Conservation (phyloP, 2,797 vertebrate genomes). For the Molothrus ater region DNA sequence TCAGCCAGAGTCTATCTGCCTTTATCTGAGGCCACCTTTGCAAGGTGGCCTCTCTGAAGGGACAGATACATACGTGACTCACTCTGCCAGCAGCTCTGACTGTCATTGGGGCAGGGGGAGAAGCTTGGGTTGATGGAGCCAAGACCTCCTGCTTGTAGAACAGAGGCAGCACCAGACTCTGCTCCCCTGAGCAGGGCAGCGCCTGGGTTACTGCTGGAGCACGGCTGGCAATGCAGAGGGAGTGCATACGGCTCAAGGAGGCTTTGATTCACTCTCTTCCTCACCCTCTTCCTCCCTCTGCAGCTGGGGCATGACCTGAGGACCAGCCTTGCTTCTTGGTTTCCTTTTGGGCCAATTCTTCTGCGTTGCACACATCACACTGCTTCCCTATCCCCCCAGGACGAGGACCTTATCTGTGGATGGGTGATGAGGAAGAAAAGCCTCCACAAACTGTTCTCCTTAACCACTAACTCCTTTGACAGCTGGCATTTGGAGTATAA, state of each 20-base stretch:
- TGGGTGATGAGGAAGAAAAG: not conserved
- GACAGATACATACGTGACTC: not conserved
- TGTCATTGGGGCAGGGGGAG: not conserved
- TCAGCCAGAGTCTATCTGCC: not conserved
- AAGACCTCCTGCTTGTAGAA: fast-evolving
- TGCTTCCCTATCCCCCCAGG: not conserved
- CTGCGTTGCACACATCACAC: fast-evolving
- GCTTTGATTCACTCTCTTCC: not conserved
- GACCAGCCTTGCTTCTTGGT: not conserved
- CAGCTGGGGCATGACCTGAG: not conserved
- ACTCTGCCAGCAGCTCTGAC: not conserved
- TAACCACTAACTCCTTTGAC: not conserved
- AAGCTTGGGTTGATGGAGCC: not conserved
- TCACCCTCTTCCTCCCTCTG: not conserved
- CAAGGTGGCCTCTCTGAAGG: not conserved
- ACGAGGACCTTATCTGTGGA: not conserved
- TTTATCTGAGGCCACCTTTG: not conserved
- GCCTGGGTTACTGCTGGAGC: not conserved
- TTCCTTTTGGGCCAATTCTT: not conserved
- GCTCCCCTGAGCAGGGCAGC: not conserved
- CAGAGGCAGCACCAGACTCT: not conserved
- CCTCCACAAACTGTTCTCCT: not conserved
- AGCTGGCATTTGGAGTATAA: not conserved
- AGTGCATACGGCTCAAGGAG: not conserved
- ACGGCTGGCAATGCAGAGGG: not conserved